Evolutionary conservation across 2,888 invertebrate genomes (phyloP).

Genomic region (Ornithoptera priamus): DNA sequence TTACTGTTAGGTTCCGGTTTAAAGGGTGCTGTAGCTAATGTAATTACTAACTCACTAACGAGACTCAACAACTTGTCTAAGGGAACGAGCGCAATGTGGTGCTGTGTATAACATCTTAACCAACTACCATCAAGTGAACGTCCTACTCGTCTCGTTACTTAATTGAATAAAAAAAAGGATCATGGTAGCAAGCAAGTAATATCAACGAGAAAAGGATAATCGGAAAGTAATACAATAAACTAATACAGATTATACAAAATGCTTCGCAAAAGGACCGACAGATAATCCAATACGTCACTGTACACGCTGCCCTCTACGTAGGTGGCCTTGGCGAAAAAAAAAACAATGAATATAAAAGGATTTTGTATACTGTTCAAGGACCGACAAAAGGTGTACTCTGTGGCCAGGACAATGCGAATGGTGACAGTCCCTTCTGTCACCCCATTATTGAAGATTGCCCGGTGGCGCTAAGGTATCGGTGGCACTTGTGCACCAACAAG

Average conservation of each 20-base stretch:
- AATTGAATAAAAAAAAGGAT: too few relatives aligned
- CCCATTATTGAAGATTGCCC: slow-evolving; percentile 54
- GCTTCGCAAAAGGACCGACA: slow-evolving; percentile 34
- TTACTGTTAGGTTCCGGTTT: too few relatives aligned
- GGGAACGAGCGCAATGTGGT: too few relatives aligned
- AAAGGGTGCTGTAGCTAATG: too few relatives aligned
- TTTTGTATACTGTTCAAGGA: slow-evolving; percentile 32
- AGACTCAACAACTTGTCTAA: too few relatives aligned
- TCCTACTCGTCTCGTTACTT: too few relatives aligned
- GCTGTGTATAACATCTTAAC: too few relatives aligned
- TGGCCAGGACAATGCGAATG: slow-evolving; percentile 54
- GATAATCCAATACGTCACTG: slow-evolving; percentile 45
- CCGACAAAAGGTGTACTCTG: slow-evolving; percentile 56
- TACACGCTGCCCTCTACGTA: slow-evolving; percentile 50
- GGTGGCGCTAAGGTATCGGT: slow-evolving; percentile 67
- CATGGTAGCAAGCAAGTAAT: too few relatives aligned
- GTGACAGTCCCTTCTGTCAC: slow-evolving; percentile 49
- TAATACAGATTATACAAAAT: slow-evolving; percentile 20
- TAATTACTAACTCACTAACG: too few relatives aligned
- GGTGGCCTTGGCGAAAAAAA: slow-evolving; percentile 50
- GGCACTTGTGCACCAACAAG: slow-evolving; percentile 52
- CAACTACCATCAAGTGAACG: too few relatives aligned
- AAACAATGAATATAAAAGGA: slow-evolving; percentile 22
- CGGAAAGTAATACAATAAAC: background rate
- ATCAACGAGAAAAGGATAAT: background rate